Percentiles rank a stretch among this genome's conserved stretches.
These are phyloP conservation scores for Limanda limanda DNA, from an alignment of 2,113 vertebrate genomes.

Conservation along the genomic window DNA sequence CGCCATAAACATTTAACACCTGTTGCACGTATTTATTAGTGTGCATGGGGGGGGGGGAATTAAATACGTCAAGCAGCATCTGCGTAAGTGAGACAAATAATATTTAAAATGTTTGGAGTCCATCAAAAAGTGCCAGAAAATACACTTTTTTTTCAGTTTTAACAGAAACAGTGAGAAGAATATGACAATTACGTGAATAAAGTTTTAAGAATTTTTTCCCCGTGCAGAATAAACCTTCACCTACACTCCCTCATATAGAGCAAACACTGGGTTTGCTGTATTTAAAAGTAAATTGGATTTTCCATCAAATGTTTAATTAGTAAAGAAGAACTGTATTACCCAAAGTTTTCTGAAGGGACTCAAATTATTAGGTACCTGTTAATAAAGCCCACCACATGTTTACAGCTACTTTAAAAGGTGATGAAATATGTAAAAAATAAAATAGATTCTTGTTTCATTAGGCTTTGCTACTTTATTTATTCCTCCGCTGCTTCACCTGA, in stretches of 20 bases:
- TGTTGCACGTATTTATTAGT: constrained; percentile 46
- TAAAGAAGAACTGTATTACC: not conserved
- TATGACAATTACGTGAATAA: not conserved
- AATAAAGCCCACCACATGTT: not conserved
- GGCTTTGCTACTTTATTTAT: not conserved
- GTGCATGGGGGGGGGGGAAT: no score
- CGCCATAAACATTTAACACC: constrained; percentile 35
- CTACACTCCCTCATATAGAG: not conserved
- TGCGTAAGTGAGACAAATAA: not conserved
- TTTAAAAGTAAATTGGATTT: not conserved
- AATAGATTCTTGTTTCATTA: not conserved
- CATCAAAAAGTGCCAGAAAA: not conserved
- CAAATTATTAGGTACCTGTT: not conserved
- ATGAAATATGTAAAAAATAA: constrained; percentile 1
- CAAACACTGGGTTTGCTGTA: not conserved
- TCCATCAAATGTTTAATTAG: not conserved
- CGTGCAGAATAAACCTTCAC: not conserved
- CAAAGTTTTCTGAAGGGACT: not conserved
- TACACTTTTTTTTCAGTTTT: not conserved
- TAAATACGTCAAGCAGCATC: not conserved
- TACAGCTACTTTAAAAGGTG: not conserved
- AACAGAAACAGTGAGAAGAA: not conserved
- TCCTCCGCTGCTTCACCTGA: not conserved
- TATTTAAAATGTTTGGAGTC: not conserved
- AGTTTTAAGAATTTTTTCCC: not conserved